phyloP scores from a whole-genome alignment of 2,797 vertebrate genomes.

The Phataginus tricuspis region DNA sequence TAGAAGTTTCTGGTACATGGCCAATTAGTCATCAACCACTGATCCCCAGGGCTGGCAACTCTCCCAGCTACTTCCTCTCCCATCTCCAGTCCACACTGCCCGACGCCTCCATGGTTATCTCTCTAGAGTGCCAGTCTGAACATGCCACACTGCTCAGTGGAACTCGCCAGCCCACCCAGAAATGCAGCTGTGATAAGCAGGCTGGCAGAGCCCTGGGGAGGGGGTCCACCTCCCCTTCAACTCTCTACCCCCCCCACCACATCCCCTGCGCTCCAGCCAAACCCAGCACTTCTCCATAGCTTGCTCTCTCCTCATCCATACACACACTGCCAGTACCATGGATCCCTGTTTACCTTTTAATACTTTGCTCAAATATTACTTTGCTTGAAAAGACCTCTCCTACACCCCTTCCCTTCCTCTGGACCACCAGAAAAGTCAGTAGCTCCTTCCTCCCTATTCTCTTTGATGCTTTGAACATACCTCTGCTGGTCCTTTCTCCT shows the following conservation, averaged over 20 bases:
- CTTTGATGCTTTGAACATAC: background rate
- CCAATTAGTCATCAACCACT: conserved; percentile 77
- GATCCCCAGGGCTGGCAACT: conserved; percentile 65
- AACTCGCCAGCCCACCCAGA: conserved; percentile 46
- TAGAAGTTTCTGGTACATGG: conserved; percentile 74
- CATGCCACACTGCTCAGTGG: background rate
- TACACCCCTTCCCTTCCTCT: background rate
- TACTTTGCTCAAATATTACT: background rate
- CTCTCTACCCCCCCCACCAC: background rate
- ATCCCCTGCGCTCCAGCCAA: background rate
- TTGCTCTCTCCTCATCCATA: background rate
- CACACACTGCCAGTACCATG: background rate
- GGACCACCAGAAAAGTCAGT: background rate
- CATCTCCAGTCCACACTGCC: conserved; percentile 54
- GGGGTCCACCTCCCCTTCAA: background rate
- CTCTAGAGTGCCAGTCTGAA: conserved; percentile 34
- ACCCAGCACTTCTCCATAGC: background rate
- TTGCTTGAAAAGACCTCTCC: conserved; percentile 29
- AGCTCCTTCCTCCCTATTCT: background rate
- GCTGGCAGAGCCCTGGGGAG: background rate
- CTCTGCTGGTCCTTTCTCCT: background rate
- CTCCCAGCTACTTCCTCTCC: conserved; percentile 74
- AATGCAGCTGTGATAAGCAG: background rate
- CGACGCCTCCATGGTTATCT: conserved; percentile 52
- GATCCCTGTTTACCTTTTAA: background rate